A percentile compares a stretch with the other conserved stretches of the same genome.
These are phyloP conservation scores for Myopa testacea DNA, from an alignment of 2,888 invertebrate species.

Conservation along the genomic window DNA sequence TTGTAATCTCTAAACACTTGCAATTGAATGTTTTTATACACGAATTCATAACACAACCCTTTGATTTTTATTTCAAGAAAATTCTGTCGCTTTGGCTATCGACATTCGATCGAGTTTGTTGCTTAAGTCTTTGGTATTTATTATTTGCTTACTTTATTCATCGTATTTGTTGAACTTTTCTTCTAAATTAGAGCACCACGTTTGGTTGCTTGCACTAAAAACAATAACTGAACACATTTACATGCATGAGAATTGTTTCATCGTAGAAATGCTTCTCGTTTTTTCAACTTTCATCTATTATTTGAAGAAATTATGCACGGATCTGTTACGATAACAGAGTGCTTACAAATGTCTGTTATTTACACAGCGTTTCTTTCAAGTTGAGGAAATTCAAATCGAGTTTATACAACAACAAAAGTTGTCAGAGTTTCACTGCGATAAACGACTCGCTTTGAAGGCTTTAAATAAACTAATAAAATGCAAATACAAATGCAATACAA, in stretches of 20 bases:
- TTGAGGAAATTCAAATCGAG: no score
- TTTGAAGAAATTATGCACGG: not conserved
- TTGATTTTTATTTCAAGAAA: no score
- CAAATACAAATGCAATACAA: no score
- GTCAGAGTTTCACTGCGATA: no score
- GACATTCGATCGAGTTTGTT: slow-evolving; percentile 5
- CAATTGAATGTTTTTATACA: no score
- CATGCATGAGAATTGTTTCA: not conserved
- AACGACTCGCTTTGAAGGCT: no score
- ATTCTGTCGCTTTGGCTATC: not conserved
- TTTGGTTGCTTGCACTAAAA: not conserved
- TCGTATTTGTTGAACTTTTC: not conserved
- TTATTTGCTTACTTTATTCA: not conserved
- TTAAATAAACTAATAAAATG: no score
- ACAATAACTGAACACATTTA: not conserved
- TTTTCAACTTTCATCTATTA: not conserved
- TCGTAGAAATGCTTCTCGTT: not conserved
- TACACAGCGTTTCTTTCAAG: no score
- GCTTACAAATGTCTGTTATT: no score
- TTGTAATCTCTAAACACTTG: no score
- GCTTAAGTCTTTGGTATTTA: slow-evolving; percentile 18
- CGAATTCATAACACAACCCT: no score
- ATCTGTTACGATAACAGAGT: not conserved
- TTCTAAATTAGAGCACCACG: not conserved
- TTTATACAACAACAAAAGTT: no score